Evolutionary conservation across 2,113 vertebrate species (phyloP).

Genomic region (Etheostoma cragini): DNA sequence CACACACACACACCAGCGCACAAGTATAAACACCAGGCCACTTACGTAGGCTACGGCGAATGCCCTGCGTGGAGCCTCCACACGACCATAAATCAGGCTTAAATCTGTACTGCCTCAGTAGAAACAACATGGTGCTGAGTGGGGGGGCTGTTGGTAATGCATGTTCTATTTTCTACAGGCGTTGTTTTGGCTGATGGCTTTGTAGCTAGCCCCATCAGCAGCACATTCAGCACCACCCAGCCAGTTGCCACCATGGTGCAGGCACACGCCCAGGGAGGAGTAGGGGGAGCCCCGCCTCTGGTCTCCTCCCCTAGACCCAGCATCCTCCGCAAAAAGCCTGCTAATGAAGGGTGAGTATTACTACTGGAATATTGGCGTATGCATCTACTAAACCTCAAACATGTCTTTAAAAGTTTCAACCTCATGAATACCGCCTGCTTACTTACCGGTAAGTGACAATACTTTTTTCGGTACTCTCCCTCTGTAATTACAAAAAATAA

Average conservation of each 20-base stretch:
- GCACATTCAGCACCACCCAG: slow-evolving; percentile 89
- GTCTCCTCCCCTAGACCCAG: slow-evolving; percentile 97
- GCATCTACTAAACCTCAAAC: not conserved
- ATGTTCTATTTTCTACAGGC: slow-evolving; percentile 58
- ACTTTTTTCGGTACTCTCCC: too few relatives aligned
- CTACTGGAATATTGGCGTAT: not conserved
- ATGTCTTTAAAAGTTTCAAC: not conserved
- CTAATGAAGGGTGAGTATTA: slow-evolving; percentile 91
- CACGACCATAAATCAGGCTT: too few relatives aligned
- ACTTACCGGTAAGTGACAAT: too few relatives aligned
- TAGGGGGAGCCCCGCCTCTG: slow-evolving; percentile 88
- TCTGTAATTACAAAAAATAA: too few relatives aligned
- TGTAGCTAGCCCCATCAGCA: slow-evolving; percentile 94
- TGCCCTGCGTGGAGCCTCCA: too few relatives aligned
- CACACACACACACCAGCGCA: too few relatives aligned
- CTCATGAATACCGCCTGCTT: not conserved
- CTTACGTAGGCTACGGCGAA: too few relatives aligned
- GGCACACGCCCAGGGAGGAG: slow-evolving; percentile 90
- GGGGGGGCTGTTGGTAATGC: not conserved
- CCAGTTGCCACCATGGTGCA: slow-evolving; percentile 94
- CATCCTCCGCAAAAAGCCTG: slow-evolving; percentile 97
- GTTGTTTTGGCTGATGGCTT: slow-evolving; percentile 95
- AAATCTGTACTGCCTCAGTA: too few relatives aligned
- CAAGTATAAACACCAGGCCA: too few relatives aligned
- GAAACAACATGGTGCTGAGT: not conserved